A percentile compares a stretch with the other conserved stretches of the same genome.
Evolutionary conservation across 2,113 vertebrate species (phyloP).

Genomic region (Corythoichthys intestinalis): DNA sequence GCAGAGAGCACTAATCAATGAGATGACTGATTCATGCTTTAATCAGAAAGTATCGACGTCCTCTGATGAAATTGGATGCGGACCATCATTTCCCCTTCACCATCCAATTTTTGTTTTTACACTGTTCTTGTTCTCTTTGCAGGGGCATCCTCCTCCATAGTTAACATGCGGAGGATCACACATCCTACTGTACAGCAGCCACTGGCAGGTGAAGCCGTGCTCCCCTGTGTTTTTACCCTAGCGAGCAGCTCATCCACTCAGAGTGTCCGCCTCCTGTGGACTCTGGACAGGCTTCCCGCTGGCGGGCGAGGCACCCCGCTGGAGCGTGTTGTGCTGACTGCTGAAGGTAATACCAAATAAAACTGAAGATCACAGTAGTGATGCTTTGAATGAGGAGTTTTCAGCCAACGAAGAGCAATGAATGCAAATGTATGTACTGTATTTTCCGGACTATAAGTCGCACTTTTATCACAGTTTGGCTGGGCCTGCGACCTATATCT

Average conservation of each 20-base stretch:
- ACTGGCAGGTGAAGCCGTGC: conserved; percentile 78
- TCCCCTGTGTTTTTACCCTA: conserved; percentile 84
- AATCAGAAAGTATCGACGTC: neutral
- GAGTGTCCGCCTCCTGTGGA: conserved; percentile 84
- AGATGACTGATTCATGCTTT: conserved; percentile 1
- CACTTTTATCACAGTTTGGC: too few species aligned
- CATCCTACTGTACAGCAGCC: conserved; percentile 63
- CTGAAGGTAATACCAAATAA: conserved; percentile 68
- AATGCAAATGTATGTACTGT: too few species aligned
- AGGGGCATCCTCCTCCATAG: conserved; percentile 70
- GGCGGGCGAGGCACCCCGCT: conserved; percentile 44
- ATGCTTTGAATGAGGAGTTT: too few species aligned
- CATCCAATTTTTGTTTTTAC: conserved; percentile 1
- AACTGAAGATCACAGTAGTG: too few species aligned
- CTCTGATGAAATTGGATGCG: neutral
- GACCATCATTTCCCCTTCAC: neutral
- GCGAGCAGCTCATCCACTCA: conserved; percentile 37
- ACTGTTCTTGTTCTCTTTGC: conserved; percentile 4
- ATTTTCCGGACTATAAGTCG: too few species aligned
- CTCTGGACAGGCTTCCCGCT: conserved; percentile 68
- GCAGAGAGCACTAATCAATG: conserved; percentile 2
- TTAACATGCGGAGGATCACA: conserved; percentile 78
- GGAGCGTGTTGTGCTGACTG: conserved; percentile 80
- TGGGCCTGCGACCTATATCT: too few species aligned
- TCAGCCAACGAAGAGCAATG: too few species aligned